These are phyloP conservation scores for Siniperca undulata DNA, from an alignment of 2,797 vertebrate species.

Conservation along the genomic window DNA sequence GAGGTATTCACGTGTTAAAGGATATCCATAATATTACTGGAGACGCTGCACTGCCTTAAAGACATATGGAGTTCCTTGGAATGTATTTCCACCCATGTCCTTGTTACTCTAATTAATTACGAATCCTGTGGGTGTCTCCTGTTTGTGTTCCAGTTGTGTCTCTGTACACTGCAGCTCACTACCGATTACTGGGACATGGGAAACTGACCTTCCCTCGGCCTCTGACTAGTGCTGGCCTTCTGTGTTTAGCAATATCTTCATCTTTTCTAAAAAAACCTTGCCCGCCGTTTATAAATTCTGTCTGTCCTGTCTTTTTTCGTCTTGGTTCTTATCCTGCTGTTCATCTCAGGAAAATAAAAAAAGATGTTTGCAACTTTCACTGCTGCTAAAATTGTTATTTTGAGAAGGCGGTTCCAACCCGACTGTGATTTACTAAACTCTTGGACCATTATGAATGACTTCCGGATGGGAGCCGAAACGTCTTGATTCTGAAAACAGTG, in stretches of 20 bases:
- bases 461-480: no score
- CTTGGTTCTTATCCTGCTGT: not conserved
- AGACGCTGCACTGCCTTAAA: not conserved
- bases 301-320: not conserved
- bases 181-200: not conserved
- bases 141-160: conserved; percentile 6
- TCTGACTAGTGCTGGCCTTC: not conserved
- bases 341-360: not conserved
- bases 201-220: not conserved
- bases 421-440: conserved; percentile 2
- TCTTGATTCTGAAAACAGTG: no score
- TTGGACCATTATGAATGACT: not conserved
- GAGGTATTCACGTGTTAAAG: not conserved
- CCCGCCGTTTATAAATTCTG: not conserved
- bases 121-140: not conserved
- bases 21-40: not conserved
- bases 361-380: not conserved
- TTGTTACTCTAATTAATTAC: not conserved
- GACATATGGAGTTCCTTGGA: not conserved
- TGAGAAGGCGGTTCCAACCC: not conserved
- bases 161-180: not conserved
- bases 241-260: conserved; percentile 7
- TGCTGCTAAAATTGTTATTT: conserved; percentile 9
- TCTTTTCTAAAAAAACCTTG: not conserved
- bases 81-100: not conserved